phyloP scores from a whole-genome alignment of 92 coral and sea anemone species.

The Anthopleura xanthogrammica region DNA sequence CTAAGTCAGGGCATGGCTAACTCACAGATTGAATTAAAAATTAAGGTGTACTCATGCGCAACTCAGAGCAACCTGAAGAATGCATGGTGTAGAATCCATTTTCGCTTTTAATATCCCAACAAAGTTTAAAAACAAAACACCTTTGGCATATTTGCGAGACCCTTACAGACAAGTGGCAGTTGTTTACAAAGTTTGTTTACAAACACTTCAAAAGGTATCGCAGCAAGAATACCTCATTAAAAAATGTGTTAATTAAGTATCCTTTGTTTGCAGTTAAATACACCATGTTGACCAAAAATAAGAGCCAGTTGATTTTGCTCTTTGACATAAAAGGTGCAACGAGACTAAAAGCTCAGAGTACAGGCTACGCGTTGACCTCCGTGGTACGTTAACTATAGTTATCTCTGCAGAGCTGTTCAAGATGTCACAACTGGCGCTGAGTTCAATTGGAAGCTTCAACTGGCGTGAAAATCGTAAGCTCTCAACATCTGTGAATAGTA shows the following conservation, averaged over 20 bases:
- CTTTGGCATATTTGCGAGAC: not conserved
- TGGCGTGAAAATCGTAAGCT: slow-evolving; percentile 21
- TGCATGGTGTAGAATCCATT: too few species aligned
- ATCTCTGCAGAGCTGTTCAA: not conserved
- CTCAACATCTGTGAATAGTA: slow-evolving; percentile 2
- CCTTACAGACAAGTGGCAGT: not conserved
- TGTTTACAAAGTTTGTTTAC: slow-evolving; percentile 3
- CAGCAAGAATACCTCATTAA: not conserved
- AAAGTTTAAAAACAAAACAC: too few species aligned
- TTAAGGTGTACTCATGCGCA: too few species aligned
- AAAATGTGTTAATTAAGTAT: not conserved
- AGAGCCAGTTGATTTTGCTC: not conserved
- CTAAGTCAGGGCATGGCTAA: too few species aligned
- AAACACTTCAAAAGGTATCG: not conserved
- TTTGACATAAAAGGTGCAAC: not conserved
- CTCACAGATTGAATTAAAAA: too few species aligned
- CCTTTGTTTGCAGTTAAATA: not conserved
- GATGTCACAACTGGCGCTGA: not conserved
- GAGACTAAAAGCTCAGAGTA: not conserved
- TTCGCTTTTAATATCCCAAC: too few species aligned
- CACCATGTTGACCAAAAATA: not conserved
- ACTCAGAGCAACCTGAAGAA: too few species aligned
- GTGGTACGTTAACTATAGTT: too few species aligned
- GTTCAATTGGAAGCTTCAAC: slow-evolving; percentile 8
- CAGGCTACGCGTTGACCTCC: not conserved